These are phyloP conservation scores for Hydractinia symbiolongicarpus DNA, from an alignment of 30 jellyfish, hydroid and myxozoan genomes.

Conservation along the genomic window DNA sequence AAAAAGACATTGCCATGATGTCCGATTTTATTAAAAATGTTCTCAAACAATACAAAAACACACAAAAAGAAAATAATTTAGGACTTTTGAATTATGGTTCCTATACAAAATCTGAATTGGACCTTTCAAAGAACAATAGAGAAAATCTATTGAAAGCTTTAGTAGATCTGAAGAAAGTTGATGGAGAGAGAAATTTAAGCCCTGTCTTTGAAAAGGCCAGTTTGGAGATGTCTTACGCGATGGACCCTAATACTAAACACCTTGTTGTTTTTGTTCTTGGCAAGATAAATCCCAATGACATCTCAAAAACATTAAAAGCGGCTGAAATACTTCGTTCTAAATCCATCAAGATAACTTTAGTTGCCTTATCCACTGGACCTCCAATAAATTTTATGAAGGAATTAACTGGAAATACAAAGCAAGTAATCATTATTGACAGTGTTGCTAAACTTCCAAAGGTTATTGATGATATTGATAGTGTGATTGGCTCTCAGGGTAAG, in stretches of 20 bases:
- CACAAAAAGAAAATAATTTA: constrained; percentile 12
- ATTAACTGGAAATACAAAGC: no score
- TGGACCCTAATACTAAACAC: constrained; percentile 32
- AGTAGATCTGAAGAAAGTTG: not conserved
- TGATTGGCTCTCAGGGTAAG: not conserved
- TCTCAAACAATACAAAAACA: constrained; percentile 15
- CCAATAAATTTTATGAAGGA: no score
- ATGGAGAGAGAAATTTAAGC: constrained; percentile 26
- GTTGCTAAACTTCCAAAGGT: not conserved
- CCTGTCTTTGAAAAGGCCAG: constrained; percentile 13
- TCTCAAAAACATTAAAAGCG: not conserved
- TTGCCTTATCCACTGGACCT: no score
- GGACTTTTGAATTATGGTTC: constrained; percentile 22
- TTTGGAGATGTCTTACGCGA: constrained; percentile 9
- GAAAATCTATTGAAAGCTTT: constrained; percentile 18
- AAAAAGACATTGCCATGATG: constrained; percentile 20
- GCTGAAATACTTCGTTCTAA: no score
- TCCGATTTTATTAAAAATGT: constrained; percentile 19
- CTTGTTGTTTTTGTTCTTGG: constrained; percentile 24
- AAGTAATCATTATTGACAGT: not conserved
- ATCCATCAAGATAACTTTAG: no score
- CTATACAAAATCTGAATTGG: not conserved
- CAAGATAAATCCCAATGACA: not conserved
- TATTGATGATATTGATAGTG: not conserved
- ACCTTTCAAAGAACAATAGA: constrained; percentile 1